Conservation (phyloP, 2,797 vertebrate genomes). For the Melanotaenia trifasciata region DNA sequence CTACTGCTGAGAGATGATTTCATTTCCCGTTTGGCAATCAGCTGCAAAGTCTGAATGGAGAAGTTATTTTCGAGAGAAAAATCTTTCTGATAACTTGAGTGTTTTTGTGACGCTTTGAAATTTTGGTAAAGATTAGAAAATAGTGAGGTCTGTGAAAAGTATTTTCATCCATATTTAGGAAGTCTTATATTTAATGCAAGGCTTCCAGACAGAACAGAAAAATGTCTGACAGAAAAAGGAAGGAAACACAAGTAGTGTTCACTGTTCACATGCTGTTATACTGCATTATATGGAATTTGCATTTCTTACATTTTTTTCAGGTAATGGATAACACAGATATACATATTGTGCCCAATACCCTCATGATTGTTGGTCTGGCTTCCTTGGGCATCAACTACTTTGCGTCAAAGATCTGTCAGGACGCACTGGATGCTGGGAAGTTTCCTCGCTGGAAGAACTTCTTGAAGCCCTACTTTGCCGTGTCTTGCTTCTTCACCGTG, state of each 20-base stretch:
- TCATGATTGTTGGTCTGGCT: constrained; percentile 85
- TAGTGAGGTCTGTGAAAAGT: background rate
- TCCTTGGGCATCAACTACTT: constrained; percentile 85
- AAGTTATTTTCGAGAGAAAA: background rate
- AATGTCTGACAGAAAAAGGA: no score
- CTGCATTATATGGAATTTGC: background rate
- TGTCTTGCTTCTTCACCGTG: constrained; percentile 81
- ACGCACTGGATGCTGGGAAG: constrained; percentile 81
- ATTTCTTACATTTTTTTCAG: constrained; percentile 56
- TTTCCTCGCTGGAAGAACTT: constrained; percentile 86
- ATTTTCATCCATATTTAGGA: background rate
- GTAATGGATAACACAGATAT: constrained; percentile 87
- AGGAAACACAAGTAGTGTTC: background rate
- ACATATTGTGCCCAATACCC: constrained; percentile 86
- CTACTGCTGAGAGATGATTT: background rate
- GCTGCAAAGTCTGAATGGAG: background rate
- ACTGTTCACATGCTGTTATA: background rate
- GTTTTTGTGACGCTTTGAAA: background rate
- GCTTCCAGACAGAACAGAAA: background rate
- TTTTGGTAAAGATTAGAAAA: background rate
- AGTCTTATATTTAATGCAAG: background rate
- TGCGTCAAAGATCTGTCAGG: constrained; percentile 84
- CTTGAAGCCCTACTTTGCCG: constrained; percentile 83
- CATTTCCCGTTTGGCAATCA: background rate
- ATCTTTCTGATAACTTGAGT: background rate